Conservation (phyloP, 2,888 invertebrate genomes). For the Scaptomyza cyrtandrae region DNA sequence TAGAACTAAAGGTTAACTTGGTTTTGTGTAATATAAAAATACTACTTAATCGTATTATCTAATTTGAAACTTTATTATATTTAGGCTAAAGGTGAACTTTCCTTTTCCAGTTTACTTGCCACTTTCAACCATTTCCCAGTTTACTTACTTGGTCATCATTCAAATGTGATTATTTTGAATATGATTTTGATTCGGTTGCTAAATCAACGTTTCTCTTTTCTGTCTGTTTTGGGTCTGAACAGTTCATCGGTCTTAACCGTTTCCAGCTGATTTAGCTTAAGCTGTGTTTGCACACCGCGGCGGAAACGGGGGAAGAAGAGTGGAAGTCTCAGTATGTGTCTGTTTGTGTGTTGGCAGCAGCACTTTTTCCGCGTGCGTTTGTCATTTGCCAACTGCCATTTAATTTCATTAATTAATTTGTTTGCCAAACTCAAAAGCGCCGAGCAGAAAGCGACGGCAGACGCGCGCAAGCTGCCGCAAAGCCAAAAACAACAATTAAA, state of each 20-base stretch:
- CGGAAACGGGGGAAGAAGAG: background rate
- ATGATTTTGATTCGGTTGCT: conserved; percentile 4
- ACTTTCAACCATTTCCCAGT: no score
- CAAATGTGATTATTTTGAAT: conserved; percentile 4
- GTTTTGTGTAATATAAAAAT: no score
- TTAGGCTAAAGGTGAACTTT: no score
- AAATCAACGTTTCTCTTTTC: background rate
- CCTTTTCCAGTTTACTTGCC: no score
- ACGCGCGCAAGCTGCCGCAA: conserved; percentile 72
- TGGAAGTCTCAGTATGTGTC: background rate
- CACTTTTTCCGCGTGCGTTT: conserved; percentile 52
- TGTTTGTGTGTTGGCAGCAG: conserved; percentile 18
- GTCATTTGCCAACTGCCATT: conserved; percentile 74
- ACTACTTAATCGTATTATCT: no score
- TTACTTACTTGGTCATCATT: conserved; percentile 6
- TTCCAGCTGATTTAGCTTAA: conserved; percentile 10
- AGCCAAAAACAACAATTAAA: conserved; percentile 79
- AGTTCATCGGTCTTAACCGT: conserved; percentile 7
- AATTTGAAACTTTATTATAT: no score
- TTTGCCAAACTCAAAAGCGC: conserved; percentile 57
- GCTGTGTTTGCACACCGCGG: background rate
- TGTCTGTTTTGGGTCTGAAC: background rate
- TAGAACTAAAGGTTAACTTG: no score
- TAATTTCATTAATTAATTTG: conserved; percentile 79
- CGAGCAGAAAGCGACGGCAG: conserved; percentile 16